Percentiles rank a stretch among this genome's conserved stretches.
These are phyloP conservation scores for Sesia bembeciformis DNA, from an alignment of 2,888 invertebrate species.

Conservation along the genomic window DNA sequence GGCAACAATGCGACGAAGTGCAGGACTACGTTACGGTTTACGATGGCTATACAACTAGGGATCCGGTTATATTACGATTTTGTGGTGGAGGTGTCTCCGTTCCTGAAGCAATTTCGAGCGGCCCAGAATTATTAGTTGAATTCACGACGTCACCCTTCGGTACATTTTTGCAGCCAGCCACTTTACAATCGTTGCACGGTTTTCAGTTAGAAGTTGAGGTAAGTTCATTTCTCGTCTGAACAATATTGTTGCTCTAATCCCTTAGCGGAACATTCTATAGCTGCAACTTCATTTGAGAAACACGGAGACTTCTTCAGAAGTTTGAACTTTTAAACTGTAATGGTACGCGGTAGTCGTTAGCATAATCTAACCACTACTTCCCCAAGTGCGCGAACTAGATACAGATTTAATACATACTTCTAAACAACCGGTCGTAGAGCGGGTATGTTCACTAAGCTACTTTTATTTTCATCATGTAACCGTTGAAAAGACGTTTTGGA, in stretches of 20 bases:
- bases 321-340: no score
- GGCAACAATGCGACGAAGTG: slow-evolving; percentile 91
- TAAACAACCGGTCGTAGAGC: neutral
- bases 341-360: neutral
- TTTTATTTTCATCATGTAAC: neutral
- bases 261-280: neutral
- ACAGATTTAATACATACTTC: neutral
- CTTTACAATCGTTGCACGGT: slow-evolving; percentile 86
- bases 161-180: slow-evolving; percentile 87
- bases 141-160: slow-evolving; percentile 93
- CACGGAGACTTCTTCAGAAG: no score
- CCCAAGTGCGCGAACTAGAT: neutral
- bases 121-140: slow-evolving; percentile 90
- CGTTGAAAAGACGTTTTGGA: slow-evolving; percentile 7
- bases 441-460: neutral
- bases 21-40: slow-evolving; percentile 92
- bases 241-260: neutral
- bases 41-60: slow-evolving; percentile 90
- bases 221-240: slow-evolving; percentile 8
- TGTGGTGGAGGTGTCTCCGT: slow-evolving; percentile 92
- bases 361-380: neutral
- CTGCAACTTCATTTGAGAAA: neutral
- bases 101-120: slow-evolving; percentile 89
- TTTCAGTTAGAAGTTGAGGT: slow-evolving; percentile 90
- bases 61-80: slow-evolving; percentile 90